Percentiles rank a stretch among this genome's conserved stretches.
Conservation (phyloP, 2,888 invertebrate species). For the Eilema sororculum region DNA sequence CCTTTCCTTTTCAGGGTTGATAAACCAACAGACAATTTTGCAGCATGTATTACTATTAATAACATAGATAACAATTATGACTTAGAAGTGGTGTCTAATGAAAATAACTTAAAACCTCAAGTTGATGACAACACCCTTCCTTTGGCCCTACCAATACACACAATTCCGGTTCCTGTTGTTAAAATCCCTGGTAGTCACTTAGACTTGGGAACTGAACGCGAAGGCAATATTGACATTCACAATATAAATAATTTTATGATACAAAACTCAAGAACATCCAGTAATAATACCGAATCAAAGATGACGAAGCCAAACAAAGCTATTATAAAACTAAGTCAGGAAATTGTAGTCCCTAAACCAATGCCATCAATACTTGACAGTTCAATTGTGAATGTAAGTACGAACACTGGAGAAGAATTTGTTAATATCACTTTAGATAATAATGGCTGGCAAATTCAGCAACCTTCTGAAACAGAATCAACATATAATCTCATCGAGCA, state of each 20-base stretch:
- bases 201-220: neutral
- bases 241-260: constrained; percentile 16
- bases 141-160: neutral
- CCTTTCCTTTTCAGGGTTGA: constrained; percentile 31
- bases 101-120: constrained; percentile 12
- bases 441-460: neutral
- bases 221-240: constrained; percentile 9
- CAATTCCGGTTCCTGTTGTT: neutral
- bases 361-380: neutral
- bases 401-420: neutral
- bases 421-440: constrained; percentile 1
- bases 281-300: neutral
- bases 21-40: constrained; percentile 33
- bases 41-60: constrained; percentile 43
- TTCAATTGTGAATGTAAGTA: neutral
- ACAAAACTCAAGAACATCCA: neutral
- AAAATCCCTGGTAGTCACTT: neutral
- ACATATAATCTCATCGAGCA: neutral
- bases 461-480: neutral
- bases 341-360: neutral
- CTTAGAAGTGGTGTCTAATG: constrained; percentile 41
- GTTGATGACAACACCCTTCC: constrained; percentile 2
- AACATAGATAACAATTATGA: constrained; percentile 33
- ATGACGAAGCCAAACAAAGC: neutral
- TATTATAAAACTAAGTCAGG: constrained; percentile 11